Conservation (phyloP, 2,797 vertebrate species). For the Cynopterus sphinx region DNA sequence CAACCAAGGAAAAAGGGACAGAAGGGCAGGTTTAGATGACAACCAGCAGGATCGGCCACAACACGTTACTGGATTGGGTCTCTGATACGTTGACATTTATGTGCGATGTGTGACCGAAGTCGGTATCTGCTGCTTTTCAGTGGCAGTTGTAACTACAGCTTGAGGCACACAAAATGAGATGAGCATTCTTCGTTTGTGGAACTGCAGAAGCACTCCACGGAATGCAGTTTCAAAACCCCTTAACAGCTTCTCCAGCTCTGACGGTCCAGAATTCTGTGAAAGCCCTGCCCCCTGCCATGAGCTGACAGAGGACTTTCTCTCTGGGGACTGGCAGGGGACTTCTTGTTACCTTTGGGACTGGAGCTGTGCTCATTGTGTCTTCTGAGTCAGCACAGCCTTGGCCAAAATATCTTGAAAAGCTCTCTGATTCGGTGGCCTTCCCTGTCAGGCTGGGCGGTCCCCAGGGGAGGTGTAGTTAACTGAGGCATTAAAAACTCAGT, state of each 20-base stretch:
- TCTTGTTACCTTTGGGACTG: not conserved
- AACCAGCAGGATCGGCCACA: not conserved
- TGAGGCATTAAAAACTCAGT: not conserved
- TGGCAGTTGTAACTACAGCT: not conserved
- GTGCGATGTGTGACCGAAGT: not conserved
- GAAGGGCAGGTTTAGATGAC: not conserved
- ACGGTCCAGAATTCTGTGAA: constrained; percentile 15
- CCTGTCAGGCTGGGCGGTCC: not conserved
- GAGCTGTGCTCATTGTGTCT: not conserved
- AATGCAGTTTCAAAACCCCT: not conserved
- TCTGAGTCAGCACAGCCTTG: not conserved
- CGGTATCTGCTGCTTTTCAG: not conserved
- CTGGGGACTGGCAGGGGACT: not conserved
- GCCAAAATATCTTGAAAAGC: constrained; percentile 59
- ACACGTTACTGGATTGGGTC: not conserved
- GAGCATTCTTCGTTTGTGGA: not conserved
- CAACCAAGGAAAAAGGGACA: not conserved
- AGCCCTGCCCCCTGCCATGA: not conserved
- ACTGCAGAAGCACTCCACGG: not conserved
- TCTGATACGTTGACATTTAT: not conserved
- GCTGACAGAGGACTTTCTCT: not conserved
- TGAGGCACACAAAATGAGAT: not conserved
- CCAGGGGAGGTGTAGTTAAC: not conserved
- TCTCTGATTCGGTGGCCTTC: not conserved
- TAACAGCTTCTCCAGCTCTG: not conserved